Evolutionary conservation across 2,113 vertebrate species (phyloP), one percentile per base, ranked within the genome.

Genomic region (Cairina moschata): DNA sequence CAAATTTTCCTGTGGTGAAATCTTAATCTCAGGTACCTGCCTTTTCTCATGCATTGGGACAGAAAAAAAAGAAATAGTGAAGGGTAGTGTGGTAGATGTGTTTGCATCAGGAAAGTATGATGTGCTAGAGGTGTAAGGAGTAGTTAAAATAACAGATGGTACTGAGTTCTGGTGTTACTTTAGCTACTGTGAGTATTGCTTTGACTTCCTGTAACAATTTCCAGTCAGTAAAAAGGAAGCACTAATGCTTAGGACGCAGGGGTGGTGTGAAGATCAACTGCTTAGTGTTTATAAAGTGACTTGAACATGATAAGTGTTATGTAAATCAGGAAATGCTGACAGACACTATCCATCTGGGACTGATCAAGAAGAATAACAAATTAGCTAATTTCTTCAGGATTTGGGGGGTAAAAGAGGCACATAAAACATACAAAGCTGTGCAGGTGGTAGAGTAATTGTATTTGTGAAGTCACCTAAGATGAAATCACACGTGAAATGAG

Each of bases 401-500:
- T 72, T 63, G 82, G 74, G 89, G 74, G 83, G 85, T 75, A 83
- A 83, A 90, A 90, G 66, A 48, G 82, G 60, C 44, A 83, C 62
- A 87, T 71, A 74, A 88, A 92, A 21, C 54, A 91, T 65, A 32
- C 31, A 26, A 69, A 28, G 50, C 58, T 92, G 77, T 82, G 69
- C 74, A 95, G 88, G 91, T 92, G 44, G 31, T 68, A 63, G 31
- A 76, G 54, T 84, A 82, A 60, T 55, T 68, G 56, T 23, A 31
- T 50, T 88, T 60, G 69, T 73, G 74, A 84, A 67, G 75, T 73
- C 59, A 71, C 50, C 63, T 80, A 31, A 63, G 76, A 88, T 92
- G 90, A 84, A 95, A 95, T 89, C 83, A 79, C 72, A 29, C 6
- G 86, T 88, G 83, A 91, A 93, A 80, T 58, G 80, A 72, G 92